Evolutionary conservation across 2,113 vertebrate genomes (phyloP), one percentile per base, ranked within the genome.

Genomic region (Peromyscus leucopus): DNA sequence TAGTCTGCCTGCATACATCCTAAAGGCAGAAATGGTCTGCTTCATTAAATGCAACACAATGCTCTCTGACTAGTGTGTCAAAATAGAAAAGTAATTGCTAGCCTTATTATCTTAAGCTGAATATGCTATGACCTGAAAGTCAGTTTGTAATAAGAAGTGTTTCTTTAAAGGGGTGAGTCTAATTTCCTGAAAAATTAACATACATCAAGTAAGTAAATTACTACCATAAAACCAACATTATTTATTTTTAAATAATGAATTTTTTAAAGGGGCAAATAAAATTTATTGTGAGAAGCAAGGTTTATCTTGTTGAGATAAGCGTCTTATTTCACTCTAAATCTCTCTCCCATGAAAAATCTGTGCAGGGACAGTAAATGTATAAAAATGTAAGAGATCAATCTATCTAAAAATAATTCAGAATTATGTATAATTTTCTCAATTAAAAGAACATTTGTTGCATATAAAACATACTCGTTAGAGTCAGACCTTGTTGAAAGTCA

Each of bases 71-170:
- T 65, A 59, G 42, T 83, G 61, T 98, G 84, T 97, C 96, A 97
- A 97, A 97, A 97, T 94, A 97, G 93, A 96, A 98, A 94, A 97
- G 91, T 96, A 96, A 97, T 97, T 96, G 94, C 96, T 94, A 88
- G 87, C 97, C 93, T 97, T 98, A 97, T 97, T 97, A 96, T 97
- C 88, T 94, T 94, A 96, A 96, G 75, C 93, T 95, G 65, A 90
- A 96, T 97, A 92, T 91, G 46, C 57, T 69, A 72, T 97, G 94
- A 94, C 78, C 95, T 93, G 89, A 97, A 96, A 97, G 65, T 95
- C 92, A 96, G 82, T 22, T 71, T 63, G n/a, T 75, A 84, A 80
- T 8, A 87, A 80, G 79, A 91, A 93, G 85, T 93, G 36, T 65
- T 96, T 96, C 65, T 74, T 97, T 97, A 91, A 97, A 96, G 67